Evolutionary conservation across 2,113 vertebrate genomes (phyloP), one percentile per base, ranked within the genome.

Genomic region (Entelurus aequoreus): DNA sequence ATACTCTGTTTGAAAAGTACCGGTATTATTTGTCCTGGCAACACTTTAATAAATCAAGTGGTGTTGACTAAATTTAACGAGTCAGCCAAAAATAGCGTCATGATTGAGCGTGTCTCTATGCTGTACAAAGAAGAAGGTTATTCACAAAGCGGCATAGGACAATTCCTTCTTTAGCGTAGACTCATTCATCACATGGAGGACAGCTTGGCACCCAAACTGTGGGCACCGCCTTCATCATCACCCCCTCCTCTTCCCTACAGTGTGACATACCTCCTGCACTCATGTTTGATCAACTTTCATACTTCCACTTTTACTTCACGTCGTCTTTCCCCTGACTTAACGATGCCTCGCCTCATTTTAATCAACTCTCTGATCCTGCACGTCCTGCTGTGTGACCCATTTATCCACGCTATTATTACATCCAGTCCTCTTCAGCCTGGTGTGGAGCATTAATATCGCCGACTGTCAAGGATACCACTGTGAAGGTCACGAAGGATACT

Each of bases 101-200:
- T 28, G 77, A 80, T 51, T 72, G 68, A 82, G 68, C 28, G 47
- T 69, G 74, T 19, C 19, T 19, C 19, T 1, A 19, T 19, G 19
- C 19, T 63, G 72, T 71, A 8, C 19, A 71, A 66, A 59, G 66
- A 75, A 71, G 76, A 75, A 48, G 55, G 77, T 81, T 73, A 82
- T 67, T 80, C 78, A 84, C 71, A 19, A 19, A 19, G 19, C 19
- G 2, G 19, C 19, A 19, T 19, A 19, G 19, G 19, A 19, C 19
- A 77, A 78, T 87, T 88, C 82, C 86, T 89, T 88, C 28, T 28
- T 28, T 3, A 28, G 28, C 28, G 86, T 78, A 84, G 76, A 69
- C 77, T 86, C 88, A 85, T 90, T 86, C 84, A 88, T 89, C 88
- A 88, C 82, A 70, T 57, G 55, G 62, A 75, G 85, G 81, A 87